Conservation (phyloP, 2,797 vertebrate genomes). For the Alca torda region DNA sequence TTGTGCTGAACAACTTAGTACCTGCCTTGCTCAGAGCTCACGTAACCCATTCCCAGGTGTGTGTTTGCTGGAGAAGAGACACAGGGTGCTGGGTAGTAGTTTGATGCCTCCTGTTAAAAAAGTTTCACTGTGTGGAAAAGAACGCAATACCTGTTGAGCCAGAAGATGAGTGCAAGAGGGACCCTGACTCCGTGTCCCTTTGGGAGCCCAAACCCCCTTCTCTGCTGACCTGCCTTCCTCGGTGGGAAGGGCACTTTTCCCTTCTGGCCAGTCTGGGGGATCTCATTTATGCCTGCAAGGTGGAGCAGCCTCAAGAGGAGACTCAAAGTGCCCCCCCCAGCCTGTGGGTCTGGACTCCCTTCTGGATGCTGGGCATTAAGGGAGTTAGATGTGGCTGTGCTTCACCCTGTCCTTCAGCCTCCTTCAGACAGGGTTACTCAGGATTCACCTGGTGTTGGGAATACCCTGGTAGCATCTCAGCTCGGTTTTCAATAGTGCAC, state of each 20-base stretch:
- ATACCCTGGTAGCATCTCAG: neutral
- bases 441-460: neutral
- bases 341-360: neutral
- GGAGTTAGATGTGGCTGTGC: neutral
- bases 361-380: neutral
- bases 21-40: neutral
- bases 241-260: neutral
- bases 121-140: neutral
- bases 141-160: accelerated
- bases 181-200: accelerated
- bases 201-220: neutral
- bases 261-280: neutral
- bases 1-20: neutral
- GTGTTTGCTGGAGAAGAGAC: neutral
- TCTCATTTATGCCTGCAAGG: neutral
- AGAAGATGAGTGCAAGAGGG: neutral
- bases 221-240: neutral
- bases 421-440: neutral
- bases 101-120: neutral
- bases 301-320: neutral
- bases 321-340: neutral
- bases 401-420: neutral
- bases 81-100: neutral
- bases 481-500: neutral
- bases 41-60: neutral